Base-by-base conservation (phyloP, 1,140 invertebrate species). In the Holotrichia oblita region DNA sequence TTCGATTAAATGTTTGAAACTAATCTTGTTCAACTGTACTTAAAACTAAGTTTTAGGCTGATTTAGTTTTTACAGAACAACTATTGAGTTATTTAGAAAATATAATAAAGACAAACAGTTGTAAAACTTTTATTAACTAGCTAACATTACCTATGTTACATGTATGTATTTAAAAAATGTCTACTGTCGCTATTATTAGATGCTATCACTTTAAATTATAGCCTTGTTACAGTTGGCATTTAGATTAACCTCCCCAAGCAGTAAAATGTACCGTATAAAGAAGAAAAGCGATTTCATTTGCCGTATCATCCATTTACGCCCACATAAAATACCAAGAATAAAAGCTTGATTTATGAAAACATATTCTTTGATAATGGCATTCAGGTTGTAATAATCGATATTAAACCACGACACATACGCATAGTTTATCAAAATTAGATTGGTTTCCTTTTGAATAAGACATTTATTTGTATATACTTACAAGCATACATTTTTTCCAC, bases 191-290 rank as follows among this genome's bases (percentile, higher is more conserved):
- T 69, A 7, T 22, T 69, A 22, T 24, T 69, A 10, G 22, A 69
- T 69, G 22, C 12, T 22, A 27, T 22, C 7, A 22, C 24, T 24
- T 69, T 22, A 69, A 69, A 10, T 34, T 34, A 69, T 69, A 10
- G 22, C 22, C 12, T 69, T 69, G 61, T 69, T 34, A 14, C 22
- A 69, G 20, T 69, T 69, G 22, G 27, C 22, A 69, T 69, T 17
- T 34, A 24, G 20, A 34, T 69, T 27, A 69, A 27, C 22, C 61
- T 34, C 61, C 12, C 22, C 20, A 22, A 69, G 22, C 22, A 69
- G 22, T 69, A 69, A 69, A 69, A 69, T 27, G 61, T 69, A 3
- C 22, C 61, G 61, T 20, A 69, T 69, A 34, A 69, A 69, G 12
- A 22, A 22, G 61, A 69, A 69, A 69, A 69, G 61, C 27, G 61